phyloP scores from a whole-genome alignment of 1,140 invertebrate species.

The Drosophila punjabiensis region DNA sequence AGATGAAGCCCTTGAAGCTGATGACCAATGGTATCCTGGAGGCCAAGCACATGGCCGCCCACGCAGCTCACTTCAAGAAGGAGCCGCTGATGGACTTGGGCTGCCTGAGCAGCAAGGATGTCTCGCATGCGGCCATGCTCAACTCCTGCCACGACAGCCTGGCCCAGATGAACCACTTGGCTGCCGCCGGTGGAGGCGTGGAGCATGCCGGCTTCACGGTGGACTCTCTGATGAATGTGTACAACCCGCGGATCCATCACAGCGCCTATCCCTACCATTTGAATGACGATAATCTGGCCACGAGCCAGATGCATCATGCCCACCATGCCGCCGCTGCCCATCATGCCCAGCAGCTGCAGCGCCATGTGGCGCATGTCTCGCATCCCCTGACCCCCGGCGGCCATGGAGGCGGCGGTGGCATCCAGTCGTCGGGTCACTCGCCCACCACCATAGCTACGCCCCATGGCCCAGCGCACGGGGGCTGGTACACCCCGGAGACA shows the following conservation, averaged over 20 bases:
- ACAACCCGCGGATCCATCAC: conserved; percentile 84
- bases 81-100: conserved; percentile 80
- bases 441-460: conserved; percentile 82
- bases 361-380: conserved; percentile 71
- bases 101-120: conserved; percentile 79
- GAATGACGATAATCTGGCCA: conserved; percentile 82
- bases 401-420: conserved; percentile 54
- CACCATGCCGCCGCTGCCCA: conserved; percentile 80
- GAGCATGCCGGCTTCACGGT: conserved; percentile 84
- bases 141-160: conserved; percentile 85
- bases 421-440: conserved; percentile 78
- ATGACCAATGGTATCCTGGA: conserved; percentile 84
- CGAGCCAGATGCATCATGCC: conserved; percentile 74
- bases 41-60: conserved; percentile 80
- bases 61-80: conserved; percentile 80
- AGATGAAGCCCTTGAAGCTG: conserved; percentile 84
- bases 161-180: conserved; percentile 84
- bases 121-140: conserved; percentile 77
- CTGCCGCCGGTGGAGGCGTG: conserved; percentile 69
- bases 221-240: conserved; percentile 85
- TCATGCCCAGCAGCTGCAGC: conserved; percentile 75
- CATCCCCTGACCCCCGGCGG: conserved; percentile 77
- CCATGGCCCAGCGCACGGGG: conserved; percentile 80
- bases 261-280: conserved; percentile 85
- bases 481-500: conserved; percentile 85